phyloP scores from a whole-genome alignment of 2,113 vertebrate genomes.

The Ondatra zibethicus region DNA sequence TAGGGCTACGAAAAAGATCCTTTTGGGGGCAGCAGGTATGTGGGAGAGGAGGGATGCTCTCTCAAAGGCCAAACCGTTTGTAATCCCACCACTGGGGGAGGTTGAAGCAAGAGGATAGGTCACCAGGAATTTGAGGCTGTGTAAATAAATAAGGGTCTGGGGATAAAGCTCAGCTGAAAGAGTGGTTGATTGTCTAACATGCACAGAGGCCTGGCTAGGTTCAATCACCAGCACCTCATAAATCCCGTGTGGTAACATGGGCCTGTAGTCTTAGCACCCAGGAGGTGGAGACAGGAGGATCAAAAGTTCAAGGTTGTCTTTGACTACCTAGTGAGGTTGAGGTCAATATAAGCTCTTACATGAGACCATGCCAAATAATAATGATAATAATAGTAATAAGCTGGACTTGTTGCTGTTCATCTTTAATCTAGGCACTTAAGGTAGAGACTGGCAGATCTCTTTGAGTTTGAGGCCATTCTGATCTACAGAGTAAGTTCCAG shows the following conservation, averaged over 20 bases:
- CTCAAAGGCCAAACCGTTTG: neutral
- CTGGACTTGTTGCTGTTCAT: neutral
- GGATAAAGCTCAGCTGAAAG: neutral
- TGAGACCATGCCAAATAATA: neutral
- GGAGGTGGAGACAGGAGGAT: neutral
- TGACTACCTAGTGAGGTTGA: neutral
- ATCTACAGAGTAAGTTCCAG: neutral
- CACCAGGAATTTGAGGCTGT: neutral
- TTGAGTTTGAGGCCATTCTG: neutral
- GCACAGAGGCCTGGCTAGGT: neutral
- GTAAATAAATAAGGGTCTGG: neutral
- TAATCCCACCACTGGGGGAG: neutral
- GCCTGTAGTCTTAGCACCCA: neutral
- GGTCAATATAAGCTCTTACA: neutral
- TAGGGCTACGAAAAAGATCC: neutral
- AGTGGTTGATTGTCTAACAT: neutral
- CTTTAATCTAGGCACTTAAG: neutral
- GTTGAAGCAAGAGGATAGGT: neutral
- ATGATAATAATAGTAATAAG: neutral
- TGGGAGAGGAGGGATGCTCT: too few relatives aligned
- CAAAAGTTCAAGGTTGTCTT: neutral
- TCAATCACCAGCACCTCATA: neutral
- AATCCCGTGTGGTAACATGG: neutral
- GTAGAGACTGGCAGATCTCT: neutral
- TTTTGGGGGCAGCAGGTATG: neutral